These are phyloP conservation scores for Phymorhynchus buccinoides DNA, from an alignment of 1,140 invertebrate genomes.

Conservation along the genomic window DNA sequence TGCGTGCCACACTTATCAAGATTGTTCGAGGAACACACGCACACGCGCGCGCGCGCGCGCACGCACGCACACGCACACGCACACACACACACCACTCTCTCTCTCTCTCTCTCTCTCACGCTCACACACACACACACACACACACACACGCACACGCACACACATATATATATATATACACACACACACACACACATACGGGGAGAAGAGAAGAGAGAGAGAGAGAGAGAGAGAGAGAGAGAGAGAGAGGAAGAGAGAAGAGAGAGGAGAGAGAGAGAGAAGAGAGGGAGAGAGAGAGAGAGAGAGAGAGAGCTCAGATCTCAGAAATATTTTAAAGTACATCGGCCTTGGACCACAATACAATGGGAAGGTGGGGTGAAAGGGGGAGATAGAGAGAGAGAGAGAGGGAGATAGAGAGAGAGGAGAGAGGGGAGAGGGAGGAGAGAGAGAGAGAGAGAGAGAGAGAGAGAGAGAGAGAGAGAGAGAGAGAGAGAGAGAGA, in stretches of 20 bases:
- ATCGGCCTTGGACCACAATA: no score
- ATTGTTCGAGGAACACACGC: no score
- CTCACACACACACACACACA: background rate
- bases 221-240: background rate
- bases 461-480: background rate
- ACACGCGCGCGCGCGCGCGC: background rate
- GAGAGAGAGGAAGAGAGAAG: background rate
- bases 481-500: no score
- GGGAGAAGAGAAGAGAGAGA: background rate
- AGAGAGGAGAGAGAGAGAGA: background rate
- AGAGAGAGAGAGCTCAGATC: background rate
- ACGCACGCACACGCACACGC: background rate
- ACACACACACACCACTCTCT: slow-evolving; percentile 3
- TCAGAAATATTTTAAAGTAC: no score
- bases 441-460: background rate
- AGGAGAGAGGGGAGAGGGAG: background rate
- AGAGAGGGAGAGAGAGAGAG: background rate
- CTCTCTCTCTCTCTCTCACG: no score
- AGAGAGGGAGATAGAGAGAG: background rate
- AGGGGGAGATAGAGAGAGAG: background rate
- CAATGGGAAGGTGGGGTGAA: background rate
- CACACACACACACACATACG: background rate
- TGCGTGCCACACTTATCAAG: no score
- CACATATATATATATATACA: background rate
- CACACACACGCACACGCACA: background rate